phyloP scores from a whole-genome alignment of 2,113 vertebrate species.

The Dascyllus trimaculatus region DNA sequence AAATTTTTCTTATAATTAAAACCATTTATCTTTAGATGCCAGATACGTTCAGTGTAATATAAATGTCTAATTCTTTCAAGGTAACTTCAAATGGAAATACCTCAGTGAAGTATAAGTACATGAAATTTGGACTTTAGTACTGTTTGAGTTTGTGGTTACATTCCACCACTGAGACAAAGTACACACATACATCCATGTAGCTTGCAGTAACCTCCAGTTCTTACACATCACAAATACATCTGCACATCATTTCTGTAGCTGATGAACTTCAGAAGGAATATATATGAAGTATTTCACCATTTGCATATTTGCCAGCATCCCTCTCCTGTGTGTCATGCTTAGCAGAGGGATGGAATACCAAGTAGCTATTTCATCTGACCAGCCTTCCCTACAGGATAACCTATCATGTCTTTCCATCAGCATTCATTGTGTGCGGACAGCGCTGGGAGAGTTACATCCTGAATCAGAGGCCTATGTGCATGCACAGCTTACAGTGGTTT shows the following conservation, averaged over 20 bases:
- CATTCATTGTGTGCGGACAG: constrained; percentile 71
- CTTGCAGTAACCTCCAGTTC: neutral
- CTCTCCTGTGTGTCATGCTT: constrained; percentile 67
- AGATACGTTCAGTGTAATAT: too few relatives aligned
- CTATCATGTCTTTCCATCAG: constrained; percentile 72
- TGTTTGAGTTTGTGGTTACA: too few relatives aligned
- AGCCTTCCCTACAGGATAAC: constrained; percentile 64
- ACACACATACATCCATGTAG: neutral
- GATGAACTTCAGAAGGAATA: constrained; percentile 60
- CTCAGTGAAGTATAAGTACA: too few relatives aligned
- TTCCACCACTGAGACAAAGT: too few relatives aligned
- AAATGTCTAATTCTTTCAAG: too few relatives aligned
- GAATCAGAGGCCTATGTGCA: constrained; percentile 32
- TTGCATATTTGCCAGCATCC: constrained; percentile 69
- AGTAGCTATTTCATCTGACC: constrained; percentile 72
- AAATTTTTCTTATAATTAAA: too few relatives aligned
- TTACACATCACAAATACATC: constrained; percentile 22
- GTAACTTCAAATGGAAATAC: too few relatives aligned
- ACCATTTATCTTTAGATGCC: too few relatives aligned
- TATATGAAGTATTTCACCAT: constrained; percentile 64
- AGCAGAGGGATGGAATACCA: constrained; percentile 73
- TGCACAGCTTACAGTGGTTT: constrained; percentile 30
- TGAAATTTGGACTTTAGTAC: too few relatives aligned
- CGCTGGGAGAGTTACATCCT: constrained; percentile 47
- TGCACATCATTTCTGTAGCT: constrained; percentile 33